Conservation (phyloP, 1,140 invertebrate species). For the Drosophila quadrilineata region DNA sequence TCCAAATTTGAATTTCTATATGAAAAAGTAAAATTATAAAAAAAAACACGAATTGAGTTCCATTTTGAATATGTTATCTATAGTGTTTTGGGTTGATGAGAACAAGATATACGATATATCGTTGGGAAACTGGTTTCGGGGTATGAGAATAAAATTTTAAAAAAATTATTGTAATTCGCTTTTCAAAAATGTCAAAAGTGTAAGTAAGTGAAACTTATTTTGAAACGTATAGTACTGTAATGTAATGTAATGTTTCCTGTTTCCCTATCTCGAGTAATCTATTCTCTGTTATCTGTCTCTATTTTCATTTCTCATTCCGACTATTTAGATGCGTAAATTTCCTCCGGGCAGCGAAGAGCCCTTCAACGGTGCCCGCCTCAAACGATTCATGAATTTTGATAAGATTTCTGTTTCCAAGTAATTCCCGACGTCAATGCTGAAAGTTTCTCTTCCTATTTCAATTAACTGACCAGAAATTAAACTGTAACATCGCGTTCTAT, state of each 20-base stretch:
- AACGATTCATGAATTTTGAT: constrained; percentile 82
- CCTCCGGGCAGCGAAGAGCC: constrained; percentile 84
- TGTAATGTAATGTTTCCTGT: not conserved
- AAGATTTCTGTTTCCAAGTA: constrained; percentile 24
- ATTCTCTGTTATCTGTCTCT: not conserved
- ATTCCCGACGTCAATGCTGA: not conserved
- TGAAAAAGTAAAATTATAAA: too few species aligned
- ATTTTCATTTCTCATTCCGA: constrained; percentile 14
- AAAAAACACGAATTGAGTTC: not conserved
- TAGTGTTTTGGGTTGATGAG: constrained; percentile 8
- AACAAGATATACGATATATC: not conserved
- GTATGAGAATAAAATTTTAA: constrained; percentile 2
- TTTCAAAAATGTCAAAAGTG: too few species aligned
- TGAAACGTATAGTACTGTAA: not conserved
- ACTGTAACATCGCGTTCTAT: not conserved
- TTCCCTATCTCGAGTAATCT: not conserved
- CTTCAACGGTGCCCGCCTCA: constrained; percentile 82
- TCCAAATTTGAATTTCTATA: too few species aligned
- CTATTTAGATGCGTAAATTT: constrained; percentile 85
- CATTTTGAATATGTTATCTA: not conserved
- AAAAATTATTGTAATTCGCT: not conserved
- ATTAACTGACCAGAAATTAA: not conserved
- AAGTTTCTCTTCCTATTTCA: too few species aligned
- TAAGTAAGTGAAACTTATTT: too few species aligned
- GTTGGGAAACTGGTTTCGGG: constrained; percentile 18